A percentile compares a stretch with the other conserved stretches of the same genome.
Evolutionary conservation across 2,888 invertebrate species (phyloP).

Genomic region (Lycia hirtaria): DNA sequence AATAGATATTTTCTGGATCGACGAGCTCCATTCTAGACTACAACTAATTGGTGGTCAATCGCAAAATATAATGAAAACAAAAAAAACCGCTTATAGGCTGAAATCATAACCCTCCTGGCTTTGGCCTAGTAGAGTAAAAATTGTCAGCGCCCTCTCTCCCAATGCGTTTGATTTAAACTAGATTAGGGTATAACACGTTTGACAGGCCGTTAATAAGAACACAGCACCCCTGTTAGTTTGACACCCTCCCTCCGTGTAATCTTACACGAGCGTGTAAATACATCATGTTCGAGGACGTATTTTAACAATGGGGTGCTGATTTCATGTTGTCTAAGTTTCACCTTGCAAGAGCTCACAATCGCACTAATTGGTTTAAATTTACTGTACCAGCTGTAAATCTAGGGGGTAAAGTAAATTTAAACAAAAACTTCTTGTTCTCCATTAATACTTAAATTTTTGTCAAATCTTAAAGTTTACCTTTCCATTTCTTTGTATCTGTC

Average conservation of each 20-base stretch:
- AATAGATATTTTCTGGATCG: no score
- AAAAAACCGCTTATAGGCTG: no score
- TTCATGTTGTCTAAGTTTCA: slow-evolving; percentile 37
- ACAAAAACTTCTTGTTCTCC: no score
- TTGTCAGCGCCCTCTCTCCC: neutral
- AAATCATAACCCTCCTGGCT: neutral
- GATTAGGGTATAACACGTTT: slow-evolving; percentile 72
- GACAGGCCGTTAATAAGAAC: slow-evolving; percentile 79
- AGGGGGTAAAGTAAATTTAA: neutral
- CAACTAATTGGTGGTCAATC: no score
- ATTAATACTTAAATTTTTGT: no score
- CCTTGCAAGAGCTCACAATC: slow-evolving; percentile 26
- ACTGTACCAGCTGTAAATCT: neutral
- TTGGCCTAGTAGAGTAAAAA: neutral
- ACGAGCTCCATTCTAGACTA: no score
- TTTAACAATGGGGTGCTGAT: slow-evolving; percentile 43
- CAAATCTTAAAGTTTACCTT: neutral
- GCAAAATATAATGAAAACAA: no score
- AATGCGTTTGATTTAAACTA: slow-evolving; percentile 51
- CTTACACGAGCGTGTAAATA: slow-evolving; percentile 64
- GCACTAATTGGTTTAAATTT: slow-evolving; percentile 27
- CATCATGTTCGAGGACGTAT: slow-evolving; percentile 45
- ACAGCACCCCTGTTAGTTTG: slow-evolving; percentile 77
- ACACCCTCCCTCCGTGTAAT: slow-evolving; percentile 70
- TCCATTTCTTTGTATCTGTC: no score